Evolutionary conservation across 2,113 vertebrate species (phyloP), one percentile per base, ranked within the genome.

Genomic region (Cisticola juncidis): DNA sequence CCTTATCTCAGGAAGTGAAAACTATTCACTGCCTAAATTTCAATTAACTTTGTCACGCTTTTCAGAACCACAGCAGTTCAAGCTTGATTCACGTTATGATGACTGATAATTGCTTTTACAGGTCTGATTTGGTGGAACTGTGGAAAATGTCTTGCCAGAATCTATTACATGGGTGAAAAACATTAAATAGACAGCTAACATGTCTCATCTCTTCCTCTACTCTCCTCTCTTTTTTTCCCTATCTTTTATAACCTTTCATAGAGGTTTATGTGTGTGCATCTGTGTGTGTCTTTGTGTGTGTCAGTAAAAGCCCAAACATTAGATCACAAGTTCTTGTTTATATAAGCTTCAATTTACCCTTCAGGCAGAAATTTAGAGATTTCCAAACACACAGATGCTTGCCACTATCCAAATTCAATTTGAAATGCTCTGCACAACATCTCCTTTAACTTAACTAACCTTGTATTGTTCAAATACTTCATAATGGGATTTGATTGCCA

Each of bases 291-390:
- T 91, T 88, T 96, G 69, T 92, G 86, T 68, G 68, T 93, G 60
- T 95, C 92, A 94, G 92, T 95, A 96, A 96, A 97, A 96, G 90
- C 94, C 78, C 81, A 96, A 97, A 97, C 62, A 94, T 81, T 95
- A 97, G 95, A 94, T 97, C 92, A 95, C 72, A 97, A 96, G 86
- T 94, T 96, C 91, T 95, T 93, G 97, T 97, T 95, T 95, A 94
- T 96, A 93, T 97, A 86, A 95, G 96, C 81, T 95, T 94, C 86
- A 96, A 86, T 96, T 92, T 96, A 94, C 36, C 95, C 95, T 95
- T 92, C 81, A 93, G 91, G 91, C 96, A 96, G 88, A 95, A 96
- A 91, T 82, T 95, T 93, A 79, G 93, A 93, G 86, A 95, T 94
- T 97, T 90, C 85, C 96, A 97, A 96, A 95, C 76, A 96, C 92